Conservation (phyloP, 2,888 invertebrate species). For the Eupithecia vulgata region DNA sequence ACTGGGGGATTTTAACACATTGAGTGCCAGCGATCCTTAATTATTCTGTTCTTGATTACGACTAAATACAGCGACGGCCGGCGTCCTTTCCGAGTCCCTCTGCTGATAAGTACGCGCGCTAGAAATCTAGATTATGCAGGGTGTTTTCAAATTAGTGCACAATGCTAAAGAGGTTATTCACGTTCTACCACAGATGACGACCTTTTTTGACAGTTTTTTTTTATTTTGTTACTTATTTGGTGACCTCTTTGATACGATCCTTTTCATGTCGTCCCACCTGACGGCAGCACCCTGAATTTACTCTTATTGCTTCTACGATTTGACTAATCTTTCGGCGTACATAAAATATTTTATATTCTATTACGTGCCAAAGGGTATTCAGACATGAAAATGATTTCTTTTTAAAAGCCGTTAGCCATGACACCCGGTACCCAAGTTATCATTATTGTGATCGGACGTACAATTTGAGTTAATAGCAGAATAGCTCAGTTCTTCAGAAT, state of each 20-base stretch:
- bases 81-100: neutral
- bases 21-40: neutral
- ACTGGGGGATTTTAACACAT: neutral
- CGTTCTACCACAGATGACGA: too few species aligned
- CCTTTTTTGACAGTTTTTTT: too few species aligned
- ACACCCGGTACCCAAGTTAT: neutral
- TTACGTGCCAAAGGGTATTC: neutral
- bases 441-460: neutral
- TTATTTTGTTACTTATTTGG: too few species aligned
- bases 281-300: too few species aligned
- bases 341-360: neutral
- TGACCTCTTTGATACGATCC: too few species aligned
- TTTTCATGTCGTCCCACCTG: too few species aligned
- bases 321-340: too few species aligned
- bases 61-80: neutral
- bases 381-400: neutral
- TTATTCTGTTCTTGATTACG: neutral
- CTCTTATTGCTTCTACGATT: too few species aligned
- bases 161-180: too few species aligned
- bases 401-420: neutral
- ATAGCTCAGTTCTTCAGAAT: neutral
- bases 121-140: neutral
- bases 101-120: neutral
- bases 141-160: too few species aligned
- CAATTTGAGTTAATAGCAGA: neutral